phyloP scores from a whole-genome alignment of 2,888 invertebrate genomes.

The Spodoptera littoralis region DNA sequence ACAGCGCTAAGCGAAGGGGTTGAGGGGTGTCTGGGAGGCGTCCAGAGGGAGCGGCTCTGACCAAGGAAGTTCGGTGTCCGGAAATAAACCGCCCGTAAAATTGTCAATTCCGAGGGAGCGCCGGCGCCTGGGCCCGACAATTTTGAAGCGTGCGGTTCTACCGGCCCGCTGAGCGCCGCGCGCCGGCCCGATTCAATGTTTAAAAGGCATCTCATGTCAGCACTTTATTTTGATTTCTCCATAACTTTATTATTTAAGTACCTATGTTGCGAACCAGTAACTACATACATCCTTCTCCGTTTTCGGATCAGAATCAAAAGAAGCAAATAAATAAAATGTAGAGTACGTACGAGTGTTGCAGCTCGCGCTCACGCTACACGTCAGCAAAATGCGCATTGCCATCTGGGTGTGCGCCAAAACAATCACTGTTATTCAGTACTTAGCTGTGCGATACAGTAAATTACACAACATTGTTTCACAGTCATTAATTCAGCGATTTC shows the following conservation, averaged over 20 bases:
- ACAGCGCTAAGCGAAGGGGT: slow-evolving; percentile 73
- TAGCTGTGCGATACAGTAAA: slow-evolving; percentile 71
- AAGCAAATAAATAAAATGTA: slow-evolving; percentile 46
- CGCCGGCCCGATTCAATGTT: slow-evolving; percentile 59
- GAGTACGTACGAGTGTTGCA: slow-evolving; percentile 51
- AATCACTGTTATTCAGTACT: slow-evolving; percentile 87
- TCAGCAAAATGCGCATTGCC: slow-evolving; percentile 81
- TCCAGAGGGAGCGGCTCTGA: slow-evolving; percentile 72
- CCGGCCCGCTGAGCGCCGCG: slow-evolving; percentile 59
- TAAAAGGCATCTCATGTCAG: slow-evolving; percentile 63
- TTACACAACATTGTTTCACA: slow-evolving; percentile 66
- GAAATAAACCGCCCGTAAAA: slow-evolving; percentile 92
- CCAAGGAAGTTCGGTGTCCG: slow-evolving; percentile 88
- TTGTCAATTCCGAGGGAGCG: slow-evolving; percentile 90
- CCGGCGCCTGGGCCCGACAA: slow-evolving; percentile 80
- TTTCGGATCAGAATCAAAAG: slow-evolving; percentile 40
- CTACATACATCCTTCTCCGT: slow-evolving; percentile 13
- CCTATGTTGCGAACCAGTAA: slow-evolving; percentile 13
- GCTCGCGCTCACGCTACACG: slow-evolving; percentile 66
- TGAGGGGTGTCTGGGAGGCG: slow-evolving; percentile 64
- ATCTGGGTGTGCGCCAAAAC: slow-evolving; percentile 86
- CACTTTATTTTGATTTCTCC: slow-evolving; percentile 53
- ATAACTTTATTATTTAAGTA: slow-evolving; percentile 33
- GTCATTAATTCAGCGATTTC: slow-evolving; percentile 60
- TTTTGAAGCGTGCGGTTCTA: slow-evolving; percentile 73